These are phyloP conservation scores for Thecocarcelia acutangulata DNA, from an alignment of 2,888 invertebrate species.

Conservation along the genomic window DNA sequence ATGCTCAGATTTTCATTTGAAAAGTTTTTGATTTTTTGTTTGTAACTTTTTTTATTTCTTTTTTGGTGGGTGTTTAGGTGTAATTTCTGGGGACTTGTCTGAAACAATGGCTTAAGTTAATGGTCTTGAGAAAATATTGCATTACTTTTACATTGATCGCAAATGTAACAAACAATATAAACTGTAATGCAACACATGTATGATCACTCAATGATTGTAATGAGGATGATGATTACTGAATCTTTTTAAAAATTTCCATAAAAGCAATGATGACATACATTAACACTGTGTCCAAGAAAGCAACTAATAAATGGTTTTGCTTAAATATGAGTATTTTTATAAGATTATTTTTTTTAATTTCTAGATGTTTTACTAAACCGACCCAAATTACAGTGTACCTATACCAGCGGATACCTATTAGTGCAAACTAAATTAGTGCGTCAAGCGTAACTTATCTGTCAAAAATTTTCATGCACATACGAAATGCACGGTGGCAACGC, in stretches of 20 bases:
- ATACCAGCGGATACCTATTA: too few relatives aligned
- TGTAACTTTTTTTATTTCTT: constrained; percentile 9
- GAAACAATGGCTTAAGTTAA: constrained; percentile 60
- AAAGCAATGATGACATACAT: constrained; percentile 1
- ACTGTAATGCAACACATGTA: constrained; percentile 24
- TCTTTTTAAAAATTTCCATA: constrained; percentile 18
- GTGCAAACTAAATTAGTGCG: too few relatives aligned
- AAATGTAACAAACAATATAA: constrained; percentile 45
- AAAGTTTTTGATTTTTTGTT: constrained; percentile 1
- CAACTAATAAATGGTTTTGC: too few relatives aligned
- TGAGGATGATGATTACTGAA: constrained; percentile 11
- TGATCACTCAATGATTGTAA: constrained; percentile 12
- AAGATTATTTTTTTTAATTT: too few relatives aligned
- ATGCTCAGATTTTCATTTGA: constrained; percentile 13
- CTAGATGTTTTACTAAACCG: too few relatives aligned
- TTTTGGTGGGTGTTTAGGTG: constrained; percentile 29
- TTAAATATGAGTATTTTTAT: too few relatives aligned
- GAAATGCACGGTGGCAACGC: too few relatives aligned
- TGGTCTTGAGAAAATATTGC: constrained; percentile 67
- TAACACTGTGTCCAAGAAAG: constrained; percentile 15
- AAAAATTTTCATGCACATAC: too few relatives aligned
- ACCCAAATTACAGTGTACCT: too few relatives aligned
- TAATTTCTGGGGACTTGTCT: constrained; percentile 38
- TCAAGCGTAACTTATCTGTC: too few relatives aligned
- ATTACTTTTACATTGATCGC: constrained; percentile 59